phyloP scores from a whole-genome alignment of 2,113 vertebrate species.

The Dasyurus viverrinus region DNA sequence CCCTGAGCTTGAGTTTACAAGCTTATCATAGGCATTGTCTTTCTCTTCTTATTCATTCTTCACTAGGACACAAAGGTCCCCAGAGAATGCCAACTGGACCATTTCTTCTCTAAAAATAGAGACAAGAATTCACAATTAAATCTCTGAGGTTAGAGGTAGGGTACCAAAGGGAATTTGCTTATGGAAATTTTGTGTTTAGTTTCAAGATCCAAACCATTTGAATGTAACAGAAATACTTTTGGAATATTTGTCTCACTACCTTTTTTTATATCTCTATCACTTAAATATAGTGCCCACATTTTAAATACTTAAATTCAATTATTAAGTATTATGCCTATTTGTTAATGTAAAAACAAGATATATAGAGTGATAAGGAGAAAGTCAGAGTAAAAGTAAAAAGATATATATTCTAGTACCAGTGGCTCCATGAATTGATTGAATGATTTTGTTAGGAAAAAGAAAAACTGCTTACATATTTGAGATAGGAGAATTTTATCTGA shows the following conservation, averaged over 20 bases:
- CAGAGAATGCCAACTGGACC: neutral
- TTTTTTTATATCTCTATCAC: neutral
- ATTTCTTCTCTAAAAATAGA: neutral
- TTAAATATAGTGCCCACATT: neutral
- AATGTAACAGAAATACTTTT: neutral
- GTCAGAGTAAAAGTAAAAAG: neutral
- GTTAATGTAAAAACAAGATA: neutral
- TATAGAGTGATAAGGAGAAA: too few relatives aligned
- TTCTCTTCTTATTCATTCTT: neutral
- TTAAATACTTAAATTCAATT: too few relatives aligned
- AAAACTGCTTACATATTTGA: too few relatives aligned
- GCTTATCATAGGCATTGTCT: neutral
- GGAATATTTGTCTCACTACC: neutral
- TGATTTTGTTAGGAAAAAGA: neutral
- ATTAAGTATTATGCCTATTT: too few relatives aligned
- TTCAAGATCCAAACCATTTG: neutral
- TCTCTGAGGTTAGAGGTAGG: neutral
- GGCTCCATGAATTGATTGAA: neutral
- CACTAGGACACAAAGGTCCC: neutral
- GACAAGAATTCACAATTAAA: neutral
- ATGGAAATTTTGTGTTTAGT: neutral
- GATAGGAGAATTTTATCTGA: too few relatives aligned
- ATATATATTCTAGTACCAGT: neutral
- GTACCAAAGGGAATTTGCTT: neutral
- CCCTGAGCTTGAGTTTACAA: neutral